Conservation (phyloP, 2,797 vertebrate species). For the Prunella strophiata region DNA sequence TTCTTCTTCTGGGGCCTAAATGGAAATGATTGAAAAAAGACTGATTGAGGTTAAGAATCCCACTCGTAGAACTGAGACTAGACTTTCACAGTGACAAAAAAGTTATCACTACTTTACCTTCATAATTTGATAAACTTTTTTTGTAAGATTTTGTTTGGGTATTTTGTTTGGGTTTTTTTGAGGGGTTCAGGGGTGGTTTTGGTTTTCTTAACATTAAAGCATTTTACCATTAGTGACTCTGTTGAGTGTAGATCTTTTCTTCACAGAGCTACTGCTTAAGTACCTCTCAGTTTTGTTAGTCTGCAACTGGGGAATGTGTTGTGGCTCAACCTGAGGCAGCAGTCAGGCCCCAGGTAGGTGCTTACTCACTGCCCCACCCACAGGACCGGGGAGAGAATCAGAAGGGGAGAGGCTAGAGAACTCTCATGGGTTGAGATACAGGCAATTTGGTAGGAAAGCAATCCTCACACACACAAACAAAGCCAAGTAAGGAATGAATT, state of each 20-base stretch:
- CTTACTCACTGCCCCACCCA: background rate
- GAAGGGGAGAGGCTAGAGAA: background rate
- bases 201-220: background rate
- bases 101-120: background rate
- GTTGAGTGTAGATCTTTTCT: background rate
- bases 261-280: background rate
- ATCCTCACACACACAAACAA: too few species aligned
- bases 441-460: background rate
- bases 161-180: background rate
- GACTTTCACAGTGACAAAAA: background rate
- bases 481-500: background rate
- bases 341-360: background rate
- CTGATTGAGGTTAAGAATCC: background rate
- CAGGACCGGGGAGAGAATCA: background rate
- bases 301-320: background rate
- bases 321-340: fast-evolving
- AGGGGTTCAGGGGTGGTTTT: fast-evolving
- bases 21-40: background rate
- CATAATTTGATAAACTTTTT: background rate
- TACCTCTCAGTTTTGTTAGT: background rate
- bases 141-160: background rate
- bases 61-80: background rate
- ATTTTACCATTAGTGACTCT: background rate
- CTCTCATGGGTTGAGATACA: fast-evolving
- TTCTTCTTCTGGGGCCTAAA: background rate